phyloP scores from a whole-genome alignment of 2,888 invertebrate genomes.

The Pelosia muscerda region DNA sequence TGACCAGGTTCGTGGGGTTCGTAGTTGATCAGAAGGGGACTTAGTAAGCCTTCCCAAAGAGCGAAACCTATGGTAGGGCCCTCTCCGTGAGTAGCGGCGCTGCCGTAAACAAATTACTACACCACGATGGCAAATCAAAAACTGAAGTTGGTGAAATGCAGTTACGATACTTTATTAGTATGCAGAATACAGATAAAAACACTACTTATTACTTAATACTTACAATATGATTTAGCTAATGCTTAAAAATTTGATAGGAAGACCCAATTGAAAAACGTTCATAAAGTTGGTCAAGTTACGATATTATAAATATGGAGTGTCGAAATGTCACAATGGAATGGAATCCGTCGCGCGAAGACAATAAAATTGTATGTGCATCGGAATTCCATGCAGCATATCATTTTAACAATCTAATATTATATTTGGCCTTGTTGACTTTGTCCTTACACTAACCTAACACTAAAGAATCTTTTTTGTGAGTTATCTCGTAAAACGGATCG shows the following conservation, averaged over 20 bases:
- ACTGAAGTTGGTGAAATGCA: background rate
- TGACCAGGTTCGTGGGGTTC: too few relatives aligned
- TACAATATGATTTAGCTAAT: background rate
- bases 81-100: too few relatives aligned
- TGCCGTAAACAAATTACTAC: too few relatives aligned
- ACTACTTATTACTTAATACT: background rate
- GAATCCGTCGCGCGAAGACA: background rate
- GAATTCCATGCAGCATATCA: background rate
- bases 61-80: too few relatives aligned
- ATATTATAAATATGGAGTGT: background rate
- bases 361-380: too few relatives aligned
- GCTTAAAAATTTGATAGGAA: background rate
- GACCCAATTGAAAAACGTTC: background rate
- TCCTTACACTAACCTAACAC: background rate
- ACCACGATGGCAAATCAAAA: too few relatives aligned
- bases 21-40: too few relatives aligned
- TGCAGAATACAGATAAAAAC: background rate
- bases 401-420: background rate
- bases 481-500: constrained; percentile 2
- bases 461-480: constrained; percentile 5
- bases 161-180: background rate
- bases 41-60: too few relatives aligned
- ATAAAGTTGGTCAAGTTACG: background rate
- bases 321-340: background rate
- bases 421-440: background rate